Conservation (phyloP, 2,888 invertebrate genomes). For the Zygogramma bicolorata region DNA sequence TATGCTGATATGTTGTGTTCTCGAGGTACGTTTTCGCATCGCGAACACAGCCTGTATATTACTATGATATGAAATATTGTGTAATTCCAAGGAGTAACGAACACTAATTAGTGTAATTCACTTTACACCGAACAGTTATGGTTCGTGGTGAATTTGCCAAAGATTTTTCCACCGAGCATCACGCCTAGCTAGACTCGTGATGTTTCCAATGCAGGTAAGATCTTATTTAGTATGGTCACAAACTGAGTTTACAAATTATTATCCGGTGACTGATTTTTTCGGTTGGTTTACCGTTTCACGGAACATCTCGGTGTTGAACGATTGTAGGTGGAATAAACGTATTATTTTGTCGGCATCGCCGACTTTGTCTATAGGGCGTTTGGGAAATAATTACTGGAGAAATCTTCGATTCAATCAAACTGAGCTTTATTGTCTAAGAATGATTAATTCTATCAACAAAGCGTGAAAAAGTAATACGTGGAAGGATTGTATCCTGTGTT, state of each 20-base stretch:
- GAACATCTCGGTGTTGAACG: conserved; percentile 6
- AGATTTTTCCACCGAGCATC: conserved; percentile 50
- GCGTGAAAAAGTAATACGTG: too few relatives aligned
- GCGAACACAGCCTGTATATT: background rate
- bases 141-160: conserved; percentile 46
- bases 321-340: conserved; percentile 5
- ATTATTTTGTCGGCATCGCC: background rate
- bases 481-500: too few relatives aligned
- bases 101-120: conserved; percentile 46
- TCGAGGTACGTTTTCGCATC: too few relatives aligned
- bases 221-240: conserved; percentile 52
- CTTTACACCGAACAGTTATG: conserved; percentile 45
- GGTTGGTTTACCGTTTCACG: conserved; percentile 27
- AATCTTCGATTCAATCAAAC: too few relatives aligned
- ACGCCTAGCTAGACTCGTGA: conserved; percentile 58
- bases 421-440: too few relatives aligned
- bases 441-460: too few relatives aligned
- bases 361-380: background rate
- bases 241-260: conserved; percentile 30
- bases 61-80: conserved; percentile 36
- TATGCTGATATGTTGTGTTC: too few relatives aligned
- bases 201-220: conserved; percentile 54
- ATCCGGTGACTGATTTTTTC: conserved; percentile 19
- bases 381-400: too few relatives aligned
- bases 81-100: conserved; percentile 34